Evolutionary conservation across 2,113 vertebrate species (phyloP), one percentile per base, ranked within the genome.

Genomic region (Urocynchramus pylzowi): DNA sequence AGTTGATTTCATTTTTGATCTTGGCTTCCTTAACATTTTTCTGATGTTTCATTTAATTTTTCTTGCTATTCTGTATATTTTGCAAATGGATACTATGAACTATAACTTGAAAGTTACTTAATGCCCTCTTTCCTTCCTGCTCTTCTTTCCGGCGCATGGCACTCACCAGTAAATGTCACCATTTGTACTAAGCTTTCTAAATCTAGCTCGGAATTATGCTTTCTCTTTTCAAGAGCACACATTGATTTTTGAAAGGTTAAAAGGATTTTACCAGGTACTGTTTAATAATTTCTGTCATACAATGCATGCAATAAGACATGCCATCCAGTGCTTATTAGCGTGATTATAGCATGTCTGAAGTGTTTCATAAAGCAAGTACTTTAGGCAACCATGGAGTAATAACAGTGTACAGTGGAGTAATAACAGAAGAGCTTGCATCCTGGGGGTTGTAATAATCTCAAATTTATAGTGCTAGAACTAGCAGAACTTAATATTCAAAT

Each of bases 391-490:
- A 20, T 1, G 2, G 50, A 63, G 30, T 85, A 85, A 69, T 83
- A 79, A 82, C 39, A 49, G 16, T n/a, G 64, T 57, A 21, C 52
- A 60, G 65, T 50, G 45, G 37, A 59, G 61, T 52, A 59, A 68
- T 64, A 84, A 57, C 63, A 35, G 13, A 83, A 69, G 31, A 83
- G 10, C 54, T 83, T 93, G 69, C 59, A 67, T 85, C 50, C 33
- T 85, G 67, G 39, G 93, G 84, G 57, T 57, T 89, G 21, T 93
- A 91, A 69, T 85, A 64, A 69, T 78, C 28, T 93, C 41, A 24
- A 24, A 4, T 92, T 82, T 57, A 44, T 57, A 50, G 52, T 74
- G 47, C 39, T 88, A 44, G 49, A 95, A 41, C 70, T 81, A 49
- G 44, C 42, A 91, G 49, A 89, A 50, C 9, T 54, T 91, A 61